Evolutionary conservation across 2,797 vertebrate genomes (phyloP), one percentile per base, ranked within the genome.

Genomic region (Cossypha caffra): DNA sequence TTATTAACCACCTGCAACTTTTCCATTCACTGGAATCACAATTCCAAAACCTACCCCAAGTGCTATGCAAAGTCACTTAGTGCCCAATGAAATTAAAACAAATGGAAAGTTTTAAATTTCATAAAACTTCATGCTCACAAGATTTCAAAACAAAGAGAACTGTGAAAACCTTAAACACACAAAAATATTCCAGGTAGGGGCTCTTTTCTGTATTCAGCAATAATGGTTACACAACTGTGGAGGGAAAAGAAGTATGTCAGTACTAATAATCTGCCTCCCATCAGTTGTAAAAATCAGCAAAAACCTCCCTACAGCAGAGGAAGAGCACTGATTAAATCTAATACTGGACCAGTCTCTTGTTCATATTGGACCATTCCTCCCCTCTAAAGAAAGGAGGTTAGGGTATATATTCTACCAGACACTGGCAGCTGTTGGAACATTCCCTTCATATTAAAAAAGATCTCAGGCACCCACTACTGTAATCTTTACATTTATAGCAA

Each of bases 401-500:
- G 50, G 29, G 15, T 40, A 5, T 9, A 2, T 28, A 15, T 68
- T 77, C 25, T 61, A 23, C 47, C 40, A 45, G 69, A 68, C 17
- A 45, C 31, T 66, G 11, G 69, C 37, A 80, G 47, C 33, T 68
- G 28, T 76, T 81, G 62, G 77, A 95, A 88, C 7, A 75, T 33
- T 86, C n/a, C 12, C 21, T 75, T 94, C 43, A 10, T 45, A 63
- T 72, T 58, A 89, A 88, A 92, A 85, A 79, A 83, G 13, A 78
- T 73, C 79, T 75, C 58, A 68, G 52, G 78, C 79, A 94, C 64
- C 64, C 78, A 79, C 87, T 96, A 11, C 68, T 74, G 40, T 45
- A 69, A 59, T 82, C 42, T 85, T 63, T 59, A 76, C 57, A 79
- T 92, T 88, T 92, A 86, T 90, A 93, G 95, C 35, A 96, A 85